Evolutionary conservation across 2,888 invertebrate genomes (phyloP), one percentile per base, ranked within the genome.

Genomic region (Mechanitis messenoides): DNA sequence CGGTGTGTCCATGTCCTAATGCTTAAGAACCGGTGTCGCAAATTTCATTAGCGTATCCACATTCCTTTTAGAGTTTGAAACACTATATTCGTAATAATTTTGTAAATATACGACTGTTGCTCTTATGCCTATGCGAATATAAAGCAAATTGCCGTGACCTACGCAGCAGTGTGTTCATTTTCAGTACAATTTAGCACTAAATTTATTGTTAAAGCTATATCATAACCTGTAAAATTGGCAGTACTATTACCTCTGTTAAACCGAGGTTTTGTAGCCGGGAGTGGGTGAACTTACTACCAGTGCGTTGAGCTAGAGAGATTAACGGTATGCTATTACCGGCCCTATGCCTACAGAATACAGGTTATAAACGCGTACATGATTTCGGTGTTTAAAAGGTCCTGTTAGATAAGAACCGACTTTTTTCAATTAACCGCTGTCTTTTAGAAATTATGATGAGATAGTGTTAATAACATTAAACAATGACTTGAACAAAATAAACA

Each of bases 221-320:
- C 66, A 70, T 71, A 69, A 68, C 62, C 65, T 69, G 64, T 68
- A 68, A 62, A 64, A 72, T 71, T 71, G 72, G 69, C 67, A 68
- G 66, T 59, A 60, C 67, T 63, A 69, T 69, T 72, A 70, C 68
- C 59, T 66, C 62, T 69, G 68, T 67, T 61, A 65, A 65, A 68
- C 59, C 56, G 55, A 63, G 58, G 65, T 60, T 61, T 66, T 67
- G 59, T 58, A 58, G 61, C 53, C 59, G 58, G 55, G 71, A 63
- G 71, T 73, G 72, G 72, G 72, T 64, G 69, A 71, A 67, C 64
- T 69, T 65, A 71, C 68, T 65, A 53, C 42, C 55, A 42, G 53
- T 66, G 67, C 66, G 58, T 65, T 59, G 53, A 63, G 53, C 59
- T 65, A 62, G 60, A 56, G 50, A 60, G 60, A 53, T 54, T 53